Base-by-base conservation (phyloP, 1,140 invertebrate species). In the Drosophila parabipectinata region DNA sequence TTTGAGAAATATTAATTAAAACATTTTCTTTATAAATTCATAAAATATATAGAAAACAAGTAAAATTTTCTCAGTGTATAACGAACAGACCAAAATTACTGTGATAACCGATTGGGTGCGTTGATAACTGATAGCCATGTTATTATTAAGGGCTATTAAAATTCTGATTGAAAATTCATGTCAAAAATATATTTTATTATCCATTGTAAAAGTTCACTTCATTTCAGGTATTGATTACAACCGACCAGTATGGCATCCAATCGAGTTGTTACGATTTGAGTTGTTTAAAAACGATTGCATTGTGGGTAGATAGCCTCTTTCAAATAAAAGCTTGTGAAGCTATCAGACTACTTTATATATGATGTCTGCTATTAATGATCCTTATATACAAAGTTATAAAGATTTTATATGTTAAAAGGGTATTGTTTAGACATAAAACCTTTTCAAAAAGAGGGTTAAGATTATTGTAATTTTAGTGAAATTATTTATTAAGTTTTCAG, bases 131-230 rank as follows among this genome's bases (percentile, higher is more conserved):
- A 91, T 91, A 91, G 81, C 76, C 76, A 87, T 89, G 89, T 83
- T 91, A 91, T 91, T 91, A 91, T 91, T 83, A 90, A 90, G 79
- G 79, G 84, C 72, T 87, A 91, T 91, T 91, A 91, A 89, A 91
- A 91, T 91, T 91, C 89, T 91, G 89, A 91, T 91, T 91, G 89
- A 91, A 91, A 91, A 89, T 91, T 91, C 89, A 89, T 91, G 89
- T 91, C 89, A 91, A 90, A 90, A 89, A 87, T 91, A 87, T 91
- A 89, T 90, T 90, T 90, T 90, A 90, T 84, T 76, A 56, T 60
- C 50, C 57, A 37, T 62, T 61, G 69, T 90, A 90, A 90, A 90
- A 67, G 63, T 67, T 78, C 77, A 87, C 77, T 89, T 84, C 62
- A 66, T 69, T 69, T 69, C 41, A 55, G 73, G 48, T 67, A 68